Conservation (phyloP, 92 coral and sea anemone species). For the Palythoa grandis region DNA sequence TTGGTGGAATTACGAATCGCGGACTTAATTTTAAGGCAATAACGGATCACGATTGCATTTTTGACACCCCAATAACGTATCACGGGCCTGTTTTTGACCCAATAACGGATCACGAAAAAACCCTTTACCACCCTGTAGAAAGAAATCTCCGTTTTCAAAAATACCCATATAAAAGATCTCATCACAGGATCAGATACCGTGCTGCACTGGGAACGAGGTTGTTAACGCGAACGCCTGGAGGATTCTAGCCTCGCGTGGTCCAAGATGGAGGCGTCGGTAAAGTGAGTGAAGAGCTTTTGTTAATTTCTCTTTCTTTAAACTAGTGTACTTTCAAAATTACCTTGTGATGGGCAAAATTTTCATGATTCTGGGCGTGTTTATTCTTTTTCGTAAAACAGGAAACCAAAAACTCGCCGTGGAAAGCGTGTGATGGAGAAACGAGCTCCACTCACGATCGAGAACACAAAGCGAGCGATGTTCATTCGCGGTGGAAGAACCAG, state of each 20-base stretch:
- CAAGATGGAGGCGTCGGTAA: not conserved
- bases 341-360: not conserved
- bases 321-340: not conserved
- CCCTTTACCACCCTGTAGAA: no score
- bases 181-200: not conserved
- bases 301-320: not conserved
- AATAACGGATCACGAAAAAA: no score
- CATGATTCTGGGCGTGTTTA: not conserved
- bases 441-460: slow-evolving; percentile 77
- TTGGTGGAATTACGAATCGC: no score
- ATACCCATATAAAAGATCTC: not conserved
- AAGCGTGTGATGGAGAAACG: slow-evolving; percentile 76
- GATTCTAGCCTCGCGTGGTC: not conserved
- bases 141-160: no score
- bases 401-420: slow-evolving; percentile 92
- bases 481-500: slow-evolving; percentile 97
- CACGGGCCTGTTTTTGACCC: no score
- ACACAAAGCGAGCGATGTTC: slow-evolving; percentile 87
- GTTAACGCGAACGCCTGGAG: not conserved
- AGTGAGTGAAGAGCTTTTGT: not conserved
- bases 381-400: slow-evolving; percentile 46
- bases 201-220: not conserved
- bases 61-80: no score
- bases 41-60: no score
- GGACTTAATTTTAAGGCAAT: no score